Evolutionary conservation across 2,797 vertebrate genomes (phyloP).

Genomic region (Pelochelys cantorii): DNA sequence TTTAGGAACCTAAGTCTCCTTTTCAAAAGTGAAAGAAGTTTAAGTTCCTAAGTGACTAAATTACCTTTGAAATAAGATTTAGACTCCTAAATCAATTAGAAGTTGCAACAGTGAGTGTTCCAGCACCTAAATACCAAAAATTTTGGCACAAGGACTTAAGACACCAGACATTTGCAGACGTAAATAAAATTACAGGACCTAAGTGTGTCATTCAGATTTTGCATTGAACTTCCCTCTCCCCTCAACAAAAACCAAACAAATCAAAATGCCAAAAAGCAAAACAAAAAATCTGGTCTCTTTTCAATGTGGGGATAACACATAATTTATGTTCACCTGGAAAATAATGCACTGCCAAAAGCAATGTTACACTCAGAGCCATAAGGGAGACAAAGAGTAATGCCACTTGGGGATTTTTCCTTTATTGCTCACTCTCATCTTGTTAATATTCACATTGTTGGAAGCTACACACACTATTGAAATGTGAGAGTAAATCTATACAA

Average conservation of each 20-base stretch:
- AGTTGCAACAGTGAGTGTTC: neutral
- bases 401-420: no score
- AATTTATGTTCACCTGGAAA: neutral
- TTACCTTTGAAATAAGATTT: neutral
- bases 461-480: neutral
- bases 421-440: neutral
- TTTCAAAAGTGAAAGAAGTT: neutral
- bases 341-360: neutral
- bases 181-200: neutral
- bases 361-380: neutral
- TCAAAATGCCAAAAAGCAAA: neutral
- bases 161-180: neutral
- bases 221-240: neutral
- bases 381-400: neutral
- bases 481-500: rapidly evolving
- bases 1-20: neutral
- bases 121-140: neutral
- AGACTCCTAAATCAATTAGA: neutral
- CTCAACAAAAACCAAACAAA: neutral
- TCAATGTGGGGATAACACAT: no score
- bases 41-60: neutral
- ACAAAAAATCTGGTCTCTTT: neutral
- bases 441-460: neutral
- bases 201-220: neutral
- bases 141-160: neutral